phyloP scores from a whole-genome alignment of 2,797 vertebrate genomes.

The Rhabdophis nuchalis region DNA sequence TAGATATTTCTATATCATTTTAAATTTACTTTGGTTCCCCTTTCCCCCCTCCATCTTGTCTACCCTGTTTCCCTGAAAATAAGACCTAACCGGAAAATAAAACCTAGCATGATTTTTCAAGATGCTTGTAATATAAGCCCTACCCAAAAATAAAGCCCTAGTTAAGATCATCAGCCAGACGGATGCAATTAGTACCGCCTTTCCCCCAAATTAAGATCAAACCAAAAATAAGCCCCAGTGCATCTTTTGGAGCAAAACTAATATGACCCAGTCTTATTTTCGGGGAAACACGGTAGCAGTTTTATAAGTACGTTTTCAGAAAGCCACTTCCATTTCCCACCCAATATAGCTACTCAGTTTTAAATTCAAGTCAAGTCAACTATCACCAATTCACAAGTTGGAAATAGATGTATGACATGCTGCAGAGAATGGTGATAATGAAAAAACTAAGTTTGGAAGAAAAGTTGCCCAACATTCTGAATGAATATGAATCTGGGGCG shows the following conservation, averaged over 20 bases:
- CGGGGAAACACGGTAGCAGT: too few species aligned
- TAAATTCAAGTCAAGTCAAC: not conserved
- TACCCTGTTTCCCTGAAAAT: too few species aligned
- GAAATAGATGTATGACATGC: not conserved
- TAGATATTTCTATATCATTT: not conserved
- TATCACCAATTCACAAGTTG: not conserved
- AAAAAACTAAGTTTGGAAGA: not conserved
- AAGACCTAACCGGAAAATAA: too few species aligned
- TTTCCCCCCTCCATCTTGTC: not conserved
- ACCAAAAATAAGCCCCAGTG: too few species aligned
- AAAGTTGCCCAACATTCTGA: not conserved
- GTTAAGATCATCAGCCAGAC: too few species aligned
- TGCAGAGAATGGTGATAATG: not conserved
- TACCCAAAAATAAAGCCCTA: too few species aligned
- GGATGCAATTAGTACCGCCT: too few species aligned
- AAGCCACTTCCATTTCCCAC: not conserved
- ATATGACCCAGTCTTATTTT: too few species aligned
- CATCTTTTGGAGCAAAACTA: too few species aligned
- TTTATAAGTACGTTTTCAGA: not conserved
- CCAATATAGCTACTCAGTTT: not conserved
- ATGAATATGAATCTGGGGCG: not conserved
- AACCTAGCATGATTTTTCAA: too few species aligned
- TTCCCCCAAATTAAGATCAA: too few species aligned
- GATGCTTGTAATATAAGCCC: too few species aligned
- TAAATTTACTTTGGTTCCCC: not conserved